Conservation (phyloP, 2,888 invertebrate species). For the Cantharis flavilabris region DNA sequence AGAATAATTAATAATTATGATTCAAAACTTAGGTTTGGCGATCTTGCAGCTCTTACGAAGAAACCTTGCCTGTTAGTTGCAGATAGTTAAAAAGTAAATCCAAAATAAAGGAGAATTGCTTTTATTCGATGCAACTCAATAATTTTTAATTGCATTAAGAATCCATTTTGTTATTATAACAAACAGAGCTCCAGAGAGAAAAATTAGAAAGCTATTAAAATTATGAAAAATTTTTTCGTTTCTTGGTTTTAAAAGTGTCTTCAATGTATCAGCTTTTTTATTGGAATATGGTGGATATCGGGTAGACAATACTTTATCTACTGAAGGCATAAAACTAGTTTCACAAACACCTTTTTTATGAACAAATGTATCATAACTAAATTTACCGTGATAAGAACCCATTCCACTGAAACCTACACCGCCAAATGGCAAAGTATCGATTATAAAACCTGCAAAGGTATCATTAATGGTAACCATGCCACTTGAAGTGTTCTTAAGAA, state of each 20-base stretch:
- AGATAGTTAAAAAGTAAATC: no score
- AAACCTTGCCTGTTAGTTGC: no score
- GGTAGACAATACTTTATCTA: conserved; percentile 69
- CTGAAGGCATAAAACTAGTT: conserved; percentile 69
- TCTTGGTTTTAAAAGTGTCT: conserved; percentile 67
- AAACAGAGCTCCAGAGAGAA: conserved; percentile 14
- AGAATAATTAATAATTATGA: no score
- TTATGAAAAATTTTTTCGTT: conserved; percentile 64
- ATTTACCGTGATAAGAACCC: conserved; percentile 91
- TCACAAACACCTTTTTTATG: conserved; percentile 85
- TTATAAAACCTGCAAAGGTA: conserved; percentile 80
- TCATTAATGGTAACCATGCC: conserved; percentile 88
- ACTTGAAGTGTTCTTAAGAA: conserved; percentile 74
- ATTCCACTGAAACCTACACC: conserved; percentile 96
- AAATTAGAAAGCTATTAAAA: conserved; percentile 58
- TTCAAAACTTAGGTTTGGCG: no score
- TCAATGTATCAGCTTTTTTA: background rate
- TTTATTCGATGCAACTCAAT: background rate
- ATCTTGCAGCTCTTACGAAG: no score
- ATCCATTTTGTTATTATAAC: conserved; percentile 7
- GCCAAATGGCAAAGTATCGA: conserved; percentile 93
- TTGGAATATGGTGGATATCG: conserved; percentile 81
- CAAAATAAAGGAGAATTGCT: background rate
- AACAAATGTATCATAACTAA: conserved; percentile 89
- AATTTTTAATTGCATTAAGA: background rate